Evolutionary conservation across 2,797 vertebrate species (phyloP).

Genomic region (Centropyge bicolor): DNA sequence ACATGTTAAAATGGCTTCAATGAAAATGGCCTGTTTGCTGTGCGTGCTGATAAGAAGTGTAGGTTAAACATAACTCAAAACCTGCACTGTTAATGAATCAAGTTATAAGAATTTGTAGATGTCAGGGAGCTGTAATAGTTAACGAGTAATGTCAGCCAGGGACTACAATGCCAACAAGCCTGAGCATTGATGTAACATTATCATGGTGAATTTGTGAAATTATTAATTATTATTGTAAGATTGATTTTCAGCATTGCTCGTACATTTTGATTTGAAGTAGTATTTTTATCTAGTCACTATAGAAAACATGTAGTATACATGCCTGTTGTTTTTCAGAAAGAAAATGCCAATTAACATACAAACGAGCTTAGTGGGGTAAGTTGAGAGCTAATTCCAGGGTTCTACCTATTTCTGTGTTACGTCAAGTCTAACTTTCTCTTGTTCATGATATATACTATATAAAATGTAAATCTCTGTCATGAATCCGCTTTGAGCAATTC

Average conservation of each 20-base stretch:
- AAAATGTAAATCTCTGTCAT: constrained; percentile 64
- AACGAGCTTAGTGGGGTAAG: constrained; percentile 88
- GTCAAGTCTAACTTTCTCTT: constrained; percentile 77
- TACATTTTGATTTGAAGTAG: constrained; percentile 59
- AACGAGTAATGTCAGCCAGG: background rate
- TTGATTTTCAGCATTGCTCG: constrained; percentile 30
- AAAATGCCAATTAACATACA: constrained; percentile 90
- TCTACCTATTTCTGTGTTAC: constrained; percentile 75
- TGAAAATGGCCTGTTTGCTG: background rate
- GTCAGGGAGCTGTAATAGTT: background rate
- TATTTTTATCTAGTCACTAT: constrained; percentile 67
- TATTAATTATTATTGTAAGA: constrained; percentile 3
- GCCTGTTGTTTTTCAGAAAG: constrained; percentile 90
- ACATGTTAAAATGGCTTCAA: background rate
- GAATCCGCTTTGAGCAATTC: constrained; percentile 76
- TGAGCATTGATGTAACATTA: constrained; percentile 9
- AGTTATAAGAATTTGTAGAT: background rate
- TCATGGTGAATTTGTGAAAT: constrained; percentile 25
- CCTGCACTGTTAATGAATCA: background rate
- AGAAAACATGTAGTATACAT: constrained; percentile 84
- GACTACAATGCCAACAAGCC: constrained; percentile 1
- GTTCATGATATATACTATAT: constrained; percentile 60
- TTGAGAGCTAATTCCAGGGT: constrained; percentile 82
- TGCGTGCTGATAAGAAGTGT: background rate
- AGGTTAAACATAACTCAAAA: constrained; percentile 1